phyloP scores from a whole-genome alignment of 2,797 vertebrate genomes.

The Muscicapa striata region DNA sequence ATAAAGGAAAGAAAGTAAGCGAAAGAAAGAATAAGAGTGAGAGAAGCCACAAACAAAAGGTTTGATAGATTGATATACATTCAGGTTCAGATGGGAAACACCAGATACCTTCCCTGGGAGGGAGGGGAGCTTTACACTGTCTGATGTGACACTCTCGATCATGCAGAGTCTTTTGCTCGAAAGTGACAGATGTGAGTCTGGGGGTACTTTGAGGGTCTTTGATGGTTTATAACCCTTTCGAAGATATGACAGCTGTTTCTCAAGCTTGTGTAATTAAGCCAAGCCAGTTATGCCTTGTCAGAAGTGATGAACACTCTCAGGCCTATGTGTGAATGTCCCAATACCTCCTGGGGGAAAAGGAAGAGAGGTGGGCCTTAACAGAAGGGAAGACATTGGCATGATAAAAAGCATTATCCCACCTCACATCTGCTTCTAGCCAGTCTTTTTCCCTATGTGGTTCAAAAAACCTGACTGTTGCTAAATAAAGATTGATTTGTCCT shows the following conservation, averaged over 20 bases:
- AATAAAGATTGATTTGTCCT: background rate
- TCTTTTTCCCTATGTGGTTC: background rate
- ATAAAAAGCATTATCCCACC: background rate
- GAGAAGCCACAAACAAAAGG: background rate
- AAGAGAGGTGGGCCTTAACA: background rate
- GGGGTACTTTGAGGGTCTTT: background rate
- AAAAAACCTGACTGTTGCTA: background rate
- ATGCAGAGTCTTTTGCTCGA: background rate
- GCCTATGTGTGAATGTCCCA: accelerated
- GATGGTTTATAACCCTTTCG: background rate
- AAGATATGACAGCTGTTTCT: background rate
- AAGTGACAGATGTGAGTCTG: background rate
- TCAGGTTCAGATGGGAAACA: background rate
- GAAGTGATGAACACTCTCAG: background rate
- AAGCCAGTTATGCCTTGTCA: background rate
- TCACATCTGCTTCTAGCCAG: background rate
- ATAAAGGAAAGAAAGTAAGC: background rate
- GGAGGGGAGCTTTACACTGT: background rate
- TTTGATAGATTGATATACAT: background rate
- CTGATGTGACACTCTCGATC: background rate
- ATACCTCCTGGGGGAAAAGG: background rate
- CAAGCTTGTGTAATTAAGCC: background rate
- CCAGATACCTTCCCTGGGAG: background rate
- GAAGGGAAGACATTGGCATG: background rate
- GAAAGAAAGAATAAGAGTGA: background rate